These are phyloP conservation scores for Tyrannus savana DNA, from an alignment of 2,113 vertebrate species.

Conservation along the genomic window DNA sequence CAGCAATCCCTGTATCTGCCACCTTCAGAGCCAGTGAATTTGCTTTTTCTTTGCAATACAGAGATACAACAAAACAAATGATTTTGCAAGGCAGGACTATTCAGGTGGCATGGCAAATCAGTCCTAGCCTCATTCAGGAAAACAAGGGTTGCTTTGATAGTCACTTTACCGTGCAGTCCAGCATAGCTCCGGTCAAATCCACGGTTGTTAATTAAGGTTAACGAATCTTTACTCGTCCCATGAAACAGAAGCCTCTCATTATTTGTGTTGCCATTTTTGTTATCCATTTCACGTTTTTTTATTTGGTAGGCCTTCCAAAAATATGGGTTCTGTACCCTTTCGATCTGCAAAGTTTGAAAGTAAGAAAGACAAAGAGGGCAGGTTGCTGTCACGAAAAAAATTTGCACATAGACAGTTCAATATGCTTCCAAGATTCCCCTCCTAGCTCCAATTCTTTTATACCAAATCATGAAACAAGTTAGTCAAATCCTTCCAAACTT, in stretches of 20 bases:
- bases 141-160: neutral
- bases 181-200: constrained; percentile 92
- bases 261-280: constrained; percentile 75
- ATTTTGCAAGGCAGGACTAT: neutral
- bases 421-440: neutral
- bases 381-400: neutral
- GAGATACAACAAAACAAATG: neutral
- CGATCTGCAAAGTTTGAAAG: constrained; percentile 77
- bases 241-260: constrained; percentile 88
- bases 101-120: neutral
- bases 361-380: neutral
- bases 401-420: neutral
- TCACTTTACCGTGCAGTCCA: constrained; percentile 81
- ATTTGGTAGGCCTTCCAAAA: constrained; percentile 88
- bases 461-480: neutral
- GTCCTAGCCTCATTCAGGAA: neutral
- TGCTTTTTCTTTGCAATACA: neutral
- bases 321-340: constrained; percentile 82
- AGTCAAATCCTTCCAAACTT: neutral
- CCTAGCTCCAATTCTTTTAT: neutral
- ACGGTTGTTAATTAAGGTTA: constrained; percentile 70
- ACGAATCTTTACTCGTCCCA: constrained; percentile 69
- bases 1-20: neutral
- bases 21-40: neutral
- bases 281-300: constrained; percentile 80